Evolutionary conservation across 2,888 invertebrate genomes (phyloP), one percentile per base, ranked within the genome.

Genomic region (Smittia sp.): DNA sequence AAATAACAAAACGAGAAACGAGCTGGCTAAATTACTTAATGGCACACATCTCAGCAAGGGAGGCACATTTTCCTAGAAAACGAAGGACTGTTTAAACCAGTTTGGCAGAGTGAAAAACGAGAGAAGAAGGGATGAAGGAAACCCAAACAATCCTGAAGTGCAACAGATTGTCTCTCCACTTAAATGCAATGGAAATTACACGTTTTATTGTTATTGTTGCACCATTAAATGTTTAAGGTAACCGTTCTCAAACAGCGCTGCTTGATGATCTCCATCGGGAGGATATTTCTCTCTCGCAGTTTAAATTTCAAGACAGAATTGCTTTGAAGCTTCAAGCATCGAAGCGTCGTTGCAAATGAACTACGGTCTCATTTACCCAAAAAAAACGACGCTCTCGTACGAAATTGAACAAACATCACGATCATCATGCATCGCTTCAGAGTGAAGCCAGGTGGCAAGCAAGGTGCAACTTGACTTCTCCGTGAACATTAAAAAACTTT

Each of bases 361-460:
- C 13, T n/a, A n/a, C 46, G n/a, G 13, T 13, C 15, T 52, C 52
- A 52, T 7, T 52, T 32, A 9, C 46, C 46, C 46, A n/a, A 46
- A 46, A 46, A 46, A 13, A 46, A 11, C 46, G 15, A 46, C 46
- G 46, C 46, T 46, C 22, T 58, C 58, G 11, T 63, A 1, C 27
- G 15, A 63, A 63, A 27, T 63, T 63, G 63, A 25, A 63, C 63
- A 63, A 27, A 27, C n/a, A 63, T 63, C 63, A 63, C 63, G 27
- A 63, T 63, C 27, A 63, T 63, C n/a, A 63, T 25, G 58, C 63
- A 25, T 27, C 15, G 63, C 63, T 27, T 63, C 27, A 63, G 22
- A 58, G 18, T 3, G 27, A 63, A 63, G 72, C 72, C 72, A 72
- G 72, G 58, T 72, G 72, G 72, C 18, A 24, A 62, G 72, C 72